Evolutionary conservation across 2,113 vertebrate genomes (phyloP), one percentile per base, ranked within the genome.

Genomic region (Dicrurus megarhynchus): DNA sequence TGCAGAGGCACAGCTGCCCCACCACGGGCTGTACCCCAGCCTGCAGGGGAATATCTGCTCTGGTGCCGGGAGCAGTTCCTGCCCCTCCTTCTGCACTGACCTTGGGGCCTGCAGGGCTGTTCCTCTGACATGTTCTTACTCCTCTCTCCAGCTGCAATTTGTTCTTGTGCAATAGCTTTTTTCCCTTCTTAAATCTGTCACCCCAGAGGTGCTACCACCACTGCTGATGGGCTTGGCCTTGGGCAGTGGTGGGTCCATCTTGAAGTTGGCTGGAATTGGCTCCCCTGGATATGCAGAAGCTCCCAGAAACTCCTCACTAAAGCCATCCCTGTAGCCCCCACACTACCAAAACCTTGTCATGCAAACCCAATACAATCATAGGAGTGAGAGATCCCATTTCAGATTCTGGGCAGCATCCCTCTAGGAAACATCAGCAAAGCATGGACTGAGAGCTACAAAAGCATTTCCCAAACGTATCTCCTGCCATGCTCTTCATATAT

Each of bases 11-110:
- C 63, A 77, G 22, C 46, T 60, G 44, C 26, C 44, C 37, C 52
- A 41, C 24, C 27, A 37, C 0, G 0, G 53, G 55, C 63, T 77
- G 53, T 27, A 69, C 5, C 12, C 23, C 22, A 37, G 12, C 23
- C 55, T 46, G 47, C 39, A 78, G 23, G 28, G 39, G 28, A 53
- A 53, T 70, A 64, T 41, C 50, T 78, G 63, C 12, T 78, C 18
- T 4, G 5, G 63, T 1, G 0, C 28, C 1, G 0, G 39, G 23
- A 69, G 46, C 55, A 69, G 55, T n/a, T 46, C 33, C 39, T 55
- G n/a, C 39, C 56, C 23, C 33, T 78, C 33, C 46, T 42, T 70
- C 46, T 78, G 28, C 39, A 28, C n/a, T 19, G 55, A 61, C 39
- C 47, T 24, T 30, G n/a, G 39, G 44, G 12, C 39, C 64, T 77